These are phyloP conservation scores for Aradophagus sp. DNA, from an alignment of 1,140 invertebrate genomes.

Conservation along the genomic window DNA sequence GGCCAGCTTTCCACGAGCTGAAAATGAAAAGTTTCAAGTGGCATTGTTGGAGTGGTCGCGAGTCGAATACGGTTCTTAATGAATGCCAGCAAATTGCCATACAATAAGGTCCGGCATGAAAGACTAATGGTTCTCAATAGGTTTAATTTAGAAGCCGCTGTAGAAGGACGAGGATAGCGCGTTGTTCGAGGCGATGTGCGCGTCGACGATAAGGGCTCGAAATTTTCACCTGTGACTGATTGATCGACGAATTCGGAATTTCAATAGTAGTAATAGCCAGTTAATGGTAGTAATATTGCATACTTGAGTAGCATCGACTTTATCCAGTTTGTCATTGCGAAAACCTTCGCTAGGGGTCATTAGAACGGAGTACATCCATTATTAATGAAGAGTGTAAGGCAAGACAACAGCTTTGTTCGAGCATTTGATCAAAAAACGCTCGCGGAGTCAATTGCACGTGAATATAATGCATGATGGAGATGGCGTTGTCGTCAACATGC, in stretches of 20 bases:
- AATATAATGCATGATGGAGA: too few relatives aligned
- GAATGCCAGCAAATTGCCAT: slow-evolving; percentile 61
- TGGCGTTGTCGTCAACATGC: too few relatives aligned
- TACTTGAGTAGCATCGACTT: slow-evolving; percentile 36
- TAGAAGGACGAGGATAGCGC: slow-evolving; percentile 30
- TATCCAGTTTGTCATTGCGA: slow-evolving; percentile 43
- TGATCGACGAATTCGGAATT: too few relatives aligned
- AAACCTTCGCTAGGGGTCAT: slow-evolving; percentile 44
- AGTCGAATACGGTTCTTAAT: slow-evolving; percentile 53
- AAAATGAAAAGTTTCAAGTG: background rate
- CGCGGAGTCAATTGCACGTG: too few relatives aligned
- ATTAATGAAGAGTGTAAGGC: slow-evolving; percentile 46
- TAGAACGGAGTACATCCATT: slow-evolving; percentile 33
- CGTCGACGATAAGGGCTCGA: background rate
- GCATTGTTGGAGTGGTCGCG: slow-evolving; percentile 11
- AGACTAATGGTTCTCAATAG: slow-evolving; percentile 67
- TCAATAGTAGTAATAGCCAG: too few relatives aligned
- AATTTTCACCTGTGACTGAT: slow-evolving; percentile 2
- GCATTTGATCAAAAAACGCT: too few relatives aligned
- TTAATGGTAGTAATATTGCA: background rate
- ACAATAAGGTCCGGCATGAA: slow-evolving; percentile 65
- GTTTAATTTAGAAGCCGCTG: slow-evolving; percentile 60
- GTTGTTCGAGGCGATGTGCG: background rate
- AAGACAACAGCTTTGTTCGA: slow-evolving; percentile 2
- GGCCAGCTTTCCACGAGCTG: too few relatives aligned